Base-by-base conservation (phyloP, 2,113 vertebrate species). In the Paraplagusia blochii region DNA sequence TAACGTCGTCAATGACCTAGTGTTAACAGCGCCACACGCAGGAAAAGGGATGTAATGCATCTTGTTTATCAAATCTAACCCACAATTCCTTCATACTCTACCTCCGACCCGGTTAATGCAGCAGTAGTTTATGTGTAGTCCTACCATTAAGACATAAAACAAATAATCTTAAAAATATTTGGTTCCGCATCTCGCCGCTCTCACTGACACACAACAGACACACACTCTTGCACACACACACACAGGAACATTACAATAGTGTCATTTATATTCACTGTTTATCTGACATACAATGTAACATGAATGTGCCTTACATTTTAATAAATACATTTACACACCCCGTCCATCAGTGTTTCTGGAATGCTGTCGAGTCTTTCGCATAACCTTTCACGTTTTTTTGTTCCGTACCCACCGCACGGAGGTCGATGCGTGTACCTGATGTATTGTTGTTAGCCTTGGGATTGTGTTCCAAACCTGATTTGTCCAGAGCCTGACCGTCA, bases 281-380 rank as follows among this genome's bases (percentile, higher is more conserved):
- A 66, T 40, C 7, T 66, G 36, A 62, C 19, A 60, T 48, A 77
- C 47, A 50, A 56, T 50, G 33, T 72, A 42, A 54, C 61, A 18
- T 44, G 42, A 52, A 81, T 84, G 76, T 83, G 69, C 74, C 72
- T 49, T 69, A 66, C 33, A 61, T 64, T 59, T 69, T 66, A 85
- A 85, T 85, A 86, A 84, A 85, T 86, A 87, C 8, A 49, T 72
- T 66, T 69, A 81, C 59, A 69, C 58, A 45, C 22, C 6, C 22
- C 6, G 54, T 70, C 63, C 45, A 49, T 69, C 34, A 35, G 39
- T 74, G 16, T 69, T 72, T 72, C 64, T 58, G 85, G 87, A 88
- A 88, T 88, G 84, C 50, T 47, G 43, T 22, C 53, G 45, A 63
- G 53, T 54, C 58, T 22, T 55, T 39, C 48, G 7, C 3, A 18